phyloP scores from a whole-genome alignment of 2,113 vertebrate species.

The Ploceus nigricollis region DNA sequence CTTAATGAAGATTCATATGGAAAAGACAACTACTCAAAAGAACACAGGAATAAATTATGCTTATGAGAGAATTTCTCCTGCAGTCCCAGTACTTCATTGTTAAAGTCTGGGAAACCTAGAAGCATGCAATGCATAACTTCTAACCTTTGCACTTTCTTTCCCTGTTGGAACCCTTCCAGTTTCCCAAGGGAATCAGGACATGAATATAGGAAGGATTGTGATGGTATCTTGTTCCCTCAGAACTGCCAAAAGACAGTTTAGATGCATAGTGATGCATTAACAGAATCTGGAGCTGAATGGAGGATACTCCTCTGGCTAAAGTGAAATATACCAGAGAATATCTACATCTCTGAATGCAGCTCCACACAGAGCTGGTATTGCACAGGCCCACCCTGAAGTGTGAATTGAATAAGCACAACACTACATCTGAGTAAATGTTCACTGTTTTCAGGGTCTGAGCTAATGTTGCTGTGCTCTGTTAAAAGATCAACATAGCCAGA shows the following conservation, averaged over 20 bases:
- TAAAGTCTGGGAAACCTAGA: neutral
- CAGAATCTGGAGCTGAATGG: neutral
- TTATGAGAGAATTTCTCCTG: neutral
- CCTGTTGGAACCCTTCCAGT: neutral
- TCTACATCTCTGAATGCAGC: neutral
- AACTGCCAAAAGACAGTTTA: neutral
- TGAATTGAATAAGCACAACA: neutral
- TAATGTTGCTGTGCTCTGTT: neutral
- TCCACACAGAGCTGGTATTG: neutral
- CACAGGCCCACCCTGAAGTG: neutral
- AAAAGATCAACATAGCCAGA: neutral
- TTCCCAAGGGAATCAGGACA: neutral
- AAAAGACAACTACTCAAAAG: neutral
- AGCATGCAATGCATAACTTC: neutral
- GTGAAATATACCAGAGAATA: neutral
- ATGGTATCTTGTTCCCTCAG: neutral
- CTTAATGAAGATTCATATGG: neutral
- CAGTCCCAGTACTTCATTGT: neutral
- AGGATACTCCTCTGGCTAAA: neutral
- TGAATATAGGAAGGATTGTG: neutral
- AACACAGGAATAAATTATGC: neutral
- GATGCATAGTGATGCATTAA: neutral
- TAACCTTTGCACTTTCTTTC: neutral
- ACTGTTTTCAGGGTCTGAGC: neutral
- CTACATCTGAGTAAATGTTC: neutral